These are phyloP conservation scores for Ceratosolen fusciceps DNA, from an alignment of 1,140 invertebrate species.

Conservation along the genomic window DNA sequence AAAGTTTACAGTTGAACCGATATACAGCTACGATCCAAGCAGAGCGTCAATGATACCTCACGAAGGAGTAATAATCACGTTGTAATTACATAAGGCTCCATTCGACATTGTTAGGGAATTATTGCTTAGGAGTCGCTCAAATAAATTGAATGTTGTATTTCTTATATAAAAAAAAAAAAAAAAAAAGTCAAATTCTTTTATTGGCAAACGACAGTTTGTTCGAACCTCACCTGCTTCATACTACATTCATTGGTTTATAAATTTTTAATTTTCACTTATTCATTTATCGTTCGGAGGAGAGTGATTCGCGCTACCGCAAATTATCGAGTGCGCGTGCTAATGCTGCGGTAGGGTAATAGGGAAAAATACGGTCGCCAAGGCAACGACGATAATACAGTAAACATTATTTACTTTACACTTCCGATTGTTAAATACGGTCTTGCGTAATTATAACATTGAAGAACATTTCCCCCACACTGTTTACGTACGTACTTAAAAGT, in stretches of 20 bases:
- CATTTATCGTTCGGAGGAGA: not conserved
- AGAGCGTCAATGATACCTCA: slow-evolving; percentile 46
- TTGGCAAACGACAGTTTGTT: slow-evolving; percentile 41
- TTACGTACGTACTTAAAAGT: slow-evolving; percentile 34
- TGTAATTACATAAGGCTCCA: slow-evolving; percentile 55
- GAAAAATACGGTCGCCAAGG: slow-evolving; percentile 28
- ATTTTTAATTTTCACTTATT: slow-evolving; percentile 13
- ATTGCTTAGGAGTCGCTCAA: slow-evolving; percentile 68
- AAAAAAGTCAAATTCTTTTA: slow-evolving; percentile 50
- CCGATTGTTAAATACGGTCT: slow-evolving; percentile 25
- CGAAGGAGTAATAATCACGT: slow-evolving; percentile 40
- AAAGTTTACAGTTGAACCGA: slow-evolving; percentile 67
- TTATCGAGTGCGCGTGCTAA: not conserved
- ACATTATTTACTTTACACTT: not conserved
- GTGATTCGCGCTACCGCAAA: not conserved
- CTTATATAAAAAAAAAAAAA: slow-evolving; percentile 60
- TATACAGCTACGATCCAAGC: slow-evolving; percentile 41
- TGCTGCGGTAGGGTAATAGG: not conserved
- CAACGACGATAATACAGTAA: slow-evolving; percentile 31
- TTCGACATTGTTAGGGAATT: slow-evolving; percentile 68
- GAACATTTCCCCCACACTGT: not conserved
- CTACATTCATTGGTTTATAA: slow-evolving; percentile 11
- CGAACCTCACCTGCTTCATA: slow-evolving; percentile 22
- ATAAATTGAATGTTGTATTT: slow-evolving; percentile 70
- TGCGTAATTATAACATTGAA: slow-evolving; percentile 16